Evolutionary conservation across 1,140 invertebrate genomes (phyloP), one percentile per base, ranked within the genome.

Genomic region (Drosophila gunungcola): DNA sequence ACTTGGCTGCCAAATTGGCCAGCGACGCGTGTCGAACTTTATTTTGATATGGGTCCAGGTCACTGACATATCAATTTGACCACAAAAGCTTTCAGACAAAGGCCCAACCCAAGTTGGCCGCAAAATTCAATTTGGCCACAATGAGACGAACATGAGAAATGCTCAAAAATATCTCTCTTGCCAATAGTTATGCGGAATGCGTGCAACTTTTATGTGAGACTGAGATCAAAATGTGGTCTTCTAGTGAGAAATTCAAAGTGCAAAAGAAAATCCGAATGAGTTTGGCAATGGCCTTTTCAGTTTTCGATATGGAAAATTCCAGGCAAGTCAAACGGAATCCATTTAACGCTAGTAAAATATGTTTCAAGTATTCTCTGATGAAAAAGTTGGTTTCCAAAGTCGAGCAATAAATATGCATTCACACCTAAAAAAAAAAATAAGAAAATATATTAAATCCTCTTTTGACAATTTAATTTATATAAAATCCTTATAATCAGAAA

Each of bases 61-160:
- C 61, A 67, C 61, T 57, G 73, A 76, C 73, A 76, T 67, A 75
- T 75, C 61, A 76, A 76, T 76, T 76, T 57, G 60, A 76, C 73
- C 72, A 76, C 73, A 76, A 76, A 76, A 74, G 70, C 70, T 48
- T 48, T 57, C 51, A 74, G 51, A 74, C 70, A 64, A 64, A 56
- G 68, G 52, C 68, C 64, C 12, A n/a, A 6, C 21, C 46, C 43
- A 64, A 68, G 64, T 52, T 57, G 36, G 68, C 68, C 68, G 56
- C 65, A 70, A 39, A 72, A 72, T 72, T 72, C 68, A 72, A 72
- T 72, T 72, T 72, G 29, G 29, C 64, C 52, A 56, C 41, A 57
- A 57, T 49, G 36, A 56, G 67, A 70, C 51, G 67, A 55, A 69
- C 34, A 70, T 70, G 27, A 39, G 32, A 70, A 72, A 72, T 72